Evolutionary conservation across 1,140 invertebrate species (phyloP).

Genomic region (Zaprionus gabonicus): DNA sequence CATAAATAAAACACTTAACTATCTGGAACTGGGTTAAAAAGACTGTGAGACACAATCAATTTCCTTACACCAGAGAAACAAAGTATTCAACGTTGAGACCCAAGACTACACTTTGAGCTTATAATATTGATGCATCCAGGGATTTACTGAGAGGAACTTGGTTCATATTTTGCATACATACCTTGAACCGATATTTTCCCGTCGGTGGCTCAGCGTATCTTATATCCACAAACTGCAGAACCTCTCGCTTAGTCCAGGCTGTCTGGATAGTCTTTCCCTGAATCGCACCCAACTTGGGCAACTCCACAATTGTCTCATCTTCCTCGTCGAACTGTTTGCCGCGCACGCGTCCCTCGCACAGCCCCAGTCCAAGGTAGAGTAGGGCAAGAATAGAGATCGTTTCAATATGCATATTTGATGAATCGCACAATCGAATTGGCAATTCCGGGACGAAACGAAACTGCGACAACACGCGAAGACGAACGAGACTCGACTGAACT

Average conservation of each 20-base stretch:
- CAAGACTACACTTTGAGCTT: too few species aligned
- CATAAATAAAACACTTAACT: not conserved
- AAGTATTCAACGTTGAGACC: too few species aligned
- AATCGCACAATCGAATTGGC: not conserved
- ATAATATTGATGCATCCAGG: not conserved
- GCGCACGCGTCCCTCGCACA: slow-evolving; percentile 42
- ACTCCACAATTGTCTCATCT: slow-evolving; percentile 70
- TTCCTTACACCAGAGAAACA: too few species aligned
- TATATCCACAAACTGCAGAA: slow-evolving; percentile 80
- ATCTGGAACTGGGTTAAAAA: not conserved
- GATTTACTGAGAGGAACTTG: not conserved
- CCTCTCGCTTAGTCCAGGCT: slow-evolving; percentile 74
- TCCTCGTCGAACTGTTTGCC: slow-evolving; percentile 66
- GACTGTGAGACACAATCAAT: not conserved
- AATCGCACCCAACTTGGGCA: slow-evolving; percentile 75
- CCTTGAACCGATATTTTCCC: slow-evolving; percentile 79
- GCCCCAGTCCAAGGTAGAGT: not conserved
- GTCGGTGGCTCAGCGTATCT: slow-evolving; percentile 80
- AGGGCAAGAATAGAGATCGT: not conserved
- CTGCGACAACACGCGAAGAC: slow-evolving; percentile 44
- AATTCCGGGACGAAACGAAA: not conserved
- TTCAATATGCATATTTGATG: slow-evolving; percentile 45
- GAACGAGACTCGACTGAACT: slow-evolving; percentile 66
- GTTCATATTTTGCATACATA: slow-evolving; percentile 15
- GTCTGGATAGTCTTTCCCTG: slow-evolving; percentile 74